Base-by-base conservation (phyloP, 2,888 invertebrate genomes). In the Andrena hattorfiana region DNA sequence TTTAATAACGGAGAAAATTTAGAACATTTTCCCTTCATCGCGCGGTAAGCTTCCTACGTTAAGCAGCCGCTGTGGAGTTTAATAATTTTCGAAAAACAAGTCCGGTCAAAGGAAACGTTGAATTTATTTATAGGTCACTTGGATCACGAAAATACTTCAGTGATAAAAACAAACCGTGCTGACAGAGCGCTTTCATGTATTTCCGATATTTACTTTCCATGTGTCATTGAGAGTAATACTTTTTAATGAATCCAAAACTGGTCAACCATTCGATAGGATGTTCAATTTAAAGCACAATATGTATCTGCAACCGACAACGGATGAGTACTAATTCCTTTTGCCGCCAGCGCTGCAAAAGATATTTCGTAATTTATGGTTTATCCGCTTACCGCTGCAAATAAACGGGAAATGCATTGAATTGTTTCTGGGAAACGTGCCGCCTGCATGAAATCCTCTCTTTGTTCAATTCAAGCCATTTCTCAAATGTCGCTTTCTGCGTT, bases 271-370 rank as follows among this genome's bases (percentile, higher is more conserved):
- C 64, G 20, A 75, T 16, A 16, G 56, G 20, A 64, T 49, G 64
- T 75, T 59, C 23, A 63, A 69, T 62, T 28, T 6, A 54, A 75
- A 51, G 42, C 51, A 49, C 60, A 8, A 26, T 77, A 20, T 64
- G n/a, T 35, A 72, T 49, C 35, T 49, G n/a, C 8, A 56, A 49
- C 26, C 20, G 48, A 16, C 49, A 23, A 51, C 49, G 16, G 56
- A 72, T 32, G 30, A 74, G 59, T 59, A 59, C 56, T 59, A 60
- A 78, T 62, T 60, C 67, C 28, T 68, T 64, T 49, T n/a, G 28
- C 30, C 23, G 1, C 8, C 30, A 4, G 20, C 35, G 26, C 51
- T 13, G 28, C 49, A 2, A 62, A n/a, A 42, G 62, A 49, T 62
- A 49, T 56, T 56, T 23, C 56, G 4, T 32, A 30, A 63, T 56